Evolutionary conservation across 1,140 invertebrate genomes (phyloP).

Genomic region (Ostrea edulis): DNA sequence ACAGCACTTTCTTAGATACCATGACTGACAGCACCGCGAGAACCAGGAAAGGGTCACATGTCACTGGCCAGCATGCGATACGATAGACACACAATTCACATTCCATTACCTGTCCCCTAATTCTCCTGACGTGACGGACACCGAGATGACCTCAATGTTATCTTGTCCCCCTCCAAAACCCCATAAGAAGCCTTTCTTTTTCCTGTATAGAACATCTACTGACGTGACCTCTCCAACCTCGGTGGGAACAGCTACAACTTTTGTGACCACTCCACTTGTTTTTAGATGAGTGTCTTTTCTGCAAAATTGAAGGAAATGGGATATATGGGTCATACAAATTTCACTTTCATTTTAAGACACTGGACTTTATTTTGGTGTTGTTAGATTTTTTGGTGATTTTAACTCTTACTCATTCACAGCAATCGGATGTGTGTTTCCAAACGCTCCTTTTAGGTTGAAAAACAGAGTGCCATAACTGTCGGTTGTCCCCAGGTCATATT

Average conservation of each 20-base stretch:
- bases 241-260: constrained; percentile 41
- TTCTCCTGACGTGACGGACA: constrained; percentile 60
- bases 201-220: constrained; percentile 49
- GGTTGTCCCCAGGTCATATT: neutral
- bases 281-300: constrained; percentile 43
- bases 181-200: constrained; percentile 46
- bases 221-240: constrained; percentile 59
- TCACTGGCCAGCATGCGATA: neutral
- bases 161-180: constrained; percentile 41
- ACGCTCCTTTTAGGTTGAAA: constrained; percentile 53
- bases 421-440: constrained; percentile 53
- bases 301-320: neutral
- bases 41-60: no score
- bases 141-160: neutral
- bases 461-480: constrained; percentile 53
- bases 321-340: neutral
- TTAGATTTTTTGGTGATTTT: neutral
- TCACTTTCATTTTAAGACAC: neutral
- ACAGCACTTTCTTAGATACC: no score
- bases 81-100: neutral
- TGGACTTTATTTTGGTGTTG: no score
- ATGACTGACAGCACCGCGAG: no score
- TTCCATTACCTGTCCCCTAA: constrained; percentile 50
- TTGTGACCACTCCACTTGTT: neutral
- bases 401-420: constrained; percentile 54